phyloP scores from a whole-genome alignment of 1,140 invertebrate species.

The Plectrocnemia conspersa region DNA sequence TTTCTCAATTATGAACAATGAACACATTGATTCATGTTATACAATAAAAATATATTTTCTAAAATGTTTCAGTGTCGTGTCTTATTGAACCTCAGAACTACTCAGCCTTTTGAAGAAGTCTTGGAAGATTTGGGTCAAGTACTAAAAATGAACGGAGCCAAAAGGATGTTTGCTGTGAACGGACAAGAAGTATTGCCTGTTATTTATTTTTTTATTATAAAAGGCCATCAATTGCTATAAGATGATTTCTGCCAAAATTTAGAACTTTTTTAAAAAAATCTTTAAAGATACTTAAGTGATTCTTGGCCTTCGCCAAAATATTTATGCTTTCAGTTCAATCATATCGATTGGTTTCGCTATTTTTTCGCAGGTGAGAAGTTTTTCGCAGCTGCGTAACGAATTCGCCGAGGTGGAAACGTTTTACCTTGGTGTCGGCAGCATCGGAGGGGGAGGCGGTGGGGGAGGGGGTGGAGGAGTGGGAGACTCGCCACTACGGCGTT shows the following conservation, averaged over 20 bases:
- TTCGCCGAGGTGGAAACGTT: conserved; percentile 88
- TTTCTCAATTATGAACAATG: no score
- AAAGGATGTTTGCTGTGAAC: conserved; percentile 83
- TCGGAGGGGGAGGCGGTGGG: conserved; percentile 39
- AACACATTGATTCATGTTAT: no score
- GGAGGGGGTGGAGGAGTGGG: conserved; percentile 39
- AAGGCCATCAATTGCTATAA: no score
- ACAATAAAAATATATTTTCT: conserved; percentile 23
- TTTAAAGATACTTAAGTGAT: no score
- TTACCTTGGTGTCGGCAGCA: conserved; percentile 65
- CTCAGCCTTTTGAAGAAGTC: conserved; percentile 93
- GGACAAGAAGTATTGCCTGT: conserved; percentile 74
- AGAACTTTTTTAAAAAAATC: no score
- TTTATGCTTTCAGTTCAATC: no score
- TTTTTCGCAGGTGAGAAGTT: conserved; percentile 70
- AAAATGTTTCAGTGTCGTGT: conserved; percentile 73
- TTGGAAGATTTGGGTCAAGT: conserved; percentile 88
- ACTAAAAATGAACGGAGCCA: conserved; percentile 83
- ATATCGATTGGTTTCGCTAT: no score
- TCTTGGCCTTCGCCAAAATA: no score
- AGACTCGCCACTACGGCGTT: conserved; percentile 50
- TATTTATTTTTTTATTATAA: no score
- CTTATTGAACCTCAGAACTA: conserved; percentile 83
- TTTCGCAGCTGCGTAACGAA: conserved; percentile 86
- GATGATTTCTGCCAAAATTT: no score